phyloP scores from a whole-genome alignment of 2,888 invertebrate genomes.

The Apantesis nais region DNA sequence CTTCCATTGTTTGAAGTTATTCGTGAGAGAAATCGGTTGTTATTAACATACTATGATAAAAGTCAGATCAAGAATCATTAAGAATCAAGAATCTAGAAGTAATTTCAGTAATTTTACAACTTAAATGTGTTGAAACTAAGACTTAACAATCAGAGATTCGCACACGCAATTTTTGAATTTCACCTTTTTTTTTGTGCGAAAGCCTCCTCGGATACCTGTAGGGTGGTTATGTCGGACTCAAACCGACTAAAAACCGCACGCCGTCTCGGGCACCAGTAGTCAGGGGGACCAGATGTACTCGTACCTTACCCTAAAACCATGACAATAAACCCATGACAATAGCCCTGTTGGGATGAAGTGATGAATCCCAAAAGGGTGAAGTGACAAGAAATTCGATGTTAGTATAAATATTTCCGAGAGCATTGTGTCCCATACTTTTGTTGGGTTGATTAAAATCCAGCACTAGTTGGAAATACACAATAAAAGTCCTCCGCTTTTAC shows the following conservation, averaged over 20 bases:
- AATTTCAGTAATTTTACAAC: background rate
- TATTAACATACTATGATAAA: background rate
- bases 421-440: conserved; percentile 24
- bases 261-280: too few species aligned
- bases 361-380: conserved; percentile 1
- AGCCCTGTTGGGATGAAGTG: too few species aligned
- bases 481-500: conserved; percentile 39
- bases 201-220: too few species aligned
- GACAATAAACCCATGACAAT: background rate
- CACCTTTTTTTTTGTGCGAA: too few species aligned
- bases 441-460: conserved; percentile 38
- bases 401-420: conserved; percentile 5
- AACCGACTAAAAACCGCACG: too few species aligned
- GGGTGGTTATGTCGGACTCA: too few species aligned
- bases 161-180: background rate
- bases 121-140: background rate
- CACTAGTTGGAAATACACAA: conserved; percentile 31
- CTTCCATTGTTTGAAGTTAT: background rate
- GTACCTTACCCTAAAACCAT: background rate
- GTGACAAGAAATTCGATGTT: conserved; percentile 1
- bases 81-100: too few species aligned
- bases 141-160: background rate
- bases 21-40: background rate
- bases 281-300: too few species aligned
- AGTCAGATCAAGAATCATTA: background rate